Percentiles rank a stretch among this genome's conserved stretches.
phyloP scores from a whole-genome alignment of 2,797 vertebrate genomes.

The Petrocephalus schoutedeni region DNA sequence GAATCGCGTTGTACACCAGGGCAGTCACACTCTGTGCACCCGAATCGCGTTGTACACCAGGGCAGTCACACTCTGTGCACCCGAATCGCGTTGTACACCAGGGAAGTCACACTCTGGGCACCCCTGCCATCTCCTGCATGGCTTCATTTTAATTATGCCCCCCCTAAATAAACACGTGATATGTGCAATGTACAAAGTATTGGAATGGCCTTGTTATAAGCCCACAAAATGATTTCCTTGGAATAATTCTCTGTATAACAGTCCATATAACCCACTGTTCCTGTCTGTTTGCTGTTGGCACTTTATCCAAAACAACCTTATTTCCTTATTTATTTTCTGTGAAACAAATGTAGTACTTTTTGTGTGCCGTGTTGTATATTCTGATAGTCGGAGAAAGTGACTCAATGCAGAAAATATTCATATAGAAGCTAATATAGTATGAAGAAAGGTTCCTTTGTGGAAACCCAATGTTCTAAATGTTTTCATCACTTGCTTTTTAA shows the following conservation, averaged over 20 bases:
- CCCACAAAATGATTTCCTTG: neutral
- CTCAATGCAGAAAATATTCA: neutral
- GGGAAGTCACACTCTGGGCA: no score
- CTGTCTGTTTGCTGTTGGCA: slow-evolving; percentile 46
- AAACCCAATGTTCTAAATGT: neutral
- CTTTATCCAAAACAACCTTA: slow-evolving; percentile 46
- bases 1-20: no score
- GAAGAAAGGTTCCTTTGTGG: neutral
- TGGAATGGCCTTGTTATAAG: neutral
- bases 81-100: no score
- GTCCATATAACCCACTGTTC: neutral
- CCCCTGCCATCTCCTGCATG: neutral
- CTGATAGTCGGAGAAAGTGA: neutral
- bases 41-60: no score
- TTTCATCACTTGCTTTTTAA: neutral
- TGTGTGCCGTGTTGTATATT: neutral
- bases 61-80: no score
- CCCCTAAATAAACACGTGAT: neutral
- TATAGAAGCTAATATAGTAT: neutral
- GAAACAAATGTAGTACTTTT: slow-evolving; percentile 15
- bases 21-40: no score
- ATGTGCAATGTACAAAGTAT: neutral
- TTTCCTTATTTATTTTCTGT: slow-evolving; percentile 27
- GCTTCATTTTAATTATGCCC: neutral
- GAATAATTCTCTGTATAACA: neutral